These are phyloP conservation scores for Salvelinus sp. DNA, from an alignment of 2,113 vertebrate species.

Conservation along the genomic window DNA sequence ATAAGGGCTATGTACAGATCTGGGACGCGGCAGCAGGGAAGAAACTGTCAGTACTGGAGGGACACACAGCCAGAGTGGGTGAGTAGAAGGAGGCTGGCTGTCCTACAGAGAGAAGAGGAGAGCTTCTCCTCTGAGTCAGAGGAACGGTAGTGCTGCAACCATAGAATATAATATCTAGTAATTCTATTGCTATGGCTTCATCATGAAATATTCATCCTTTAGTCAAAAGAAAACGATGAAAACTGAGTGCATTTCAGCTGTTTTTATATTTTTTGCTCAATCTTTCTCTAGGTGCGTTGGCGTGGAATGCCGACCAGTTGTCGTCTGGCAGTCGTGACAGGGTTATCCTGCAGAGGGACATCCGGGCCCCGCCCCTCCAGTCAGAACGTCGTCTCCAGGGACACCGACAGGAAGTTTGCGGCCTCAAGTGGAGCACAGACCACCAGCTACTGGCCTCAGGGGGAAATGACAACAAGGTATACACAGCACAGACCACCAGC, in stretches of 20 bases:
- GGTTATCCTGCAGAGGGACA: conserved; percentile 94
- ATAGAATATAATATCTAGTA: too few species aligned
- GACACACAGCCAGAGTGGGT: conserved; percentile 96
- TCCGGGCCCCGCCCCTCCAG: conserved; percentile 89
- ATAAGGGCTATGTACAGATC: conserved; percentile 98
- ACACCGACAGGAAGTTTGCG: conserved; percentile 96
- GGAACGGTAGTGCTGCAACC: too few species aligned
- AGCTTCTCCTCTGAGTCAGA: too few species aligned
- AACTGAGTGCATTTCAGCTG: too few species aligned
- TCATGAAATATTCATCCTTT: too few species aligned
- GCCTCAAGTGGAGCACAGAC: conserved; percentile 98
- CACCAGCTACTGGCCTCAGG: conserved; percentile 96
- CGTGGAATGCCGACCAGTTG: conserved; percentile 97
- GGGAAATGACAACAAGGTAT: conserved; percentile 97
- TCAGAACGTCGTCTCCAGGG: conserved; percentile 94
- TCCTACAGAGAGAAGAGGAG: too few species aligned
- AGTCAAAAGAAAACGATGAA: too few species aligned
- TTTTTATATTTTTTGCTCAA: too few species aligned
- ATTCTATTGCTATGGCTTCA: too few species aligned
- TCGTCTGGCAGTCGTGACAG: conserved; percentile 94
- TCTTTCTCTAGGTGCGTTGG: conserved; percentile 83
- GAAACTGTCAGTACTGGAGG: conserved; percentile 91
- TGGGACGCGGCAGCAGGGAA: conserved; percentile 98
- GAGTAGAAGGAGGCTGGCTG: conserved; percentile 54
- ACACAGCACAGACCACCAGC: too few species aligned